Evolutionary conservation across 2,113 vertebrate genomes (phyloP), one percentile per base, ranked within the genome.

Genomic region (Gadus chalcogrammus): DNA sequence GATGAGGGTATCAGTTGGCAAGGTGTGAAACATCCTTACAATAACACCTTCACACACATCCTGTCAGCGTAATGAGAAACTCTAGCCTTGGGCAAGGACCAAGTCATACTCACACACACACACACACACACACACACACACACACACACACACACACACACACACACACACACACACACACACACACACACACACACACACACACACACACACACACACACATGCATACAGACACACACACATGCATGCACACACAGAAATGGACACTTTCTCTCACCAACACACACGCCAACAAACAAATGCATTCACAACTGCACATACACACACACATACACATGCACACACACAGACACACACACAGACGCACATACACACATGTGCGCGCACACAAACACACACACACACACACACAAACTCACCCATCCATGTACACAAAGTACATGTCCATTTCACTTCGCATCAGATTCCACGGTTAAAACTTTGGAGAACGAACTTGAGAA

Each of bases 31-130:
- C 58, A 68, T 75, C 81, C 70, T 66, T 42, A 77, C 24, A n/a
- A 87, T 86, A 87, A 76, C 87, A 76, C 79, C 52, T 84, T 79
- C 74, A 68, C 82, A 78, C 76, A 64, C 71, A 71, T 67, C 68
- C 73, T 84, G 84, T 76, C 78, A 80, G 48, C 55, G 20, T 68
- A 76, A 78, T 77, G 73, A 83, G 78, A 77, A 71, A 73, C 63
- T 61, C 24, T 58, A 75, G 79, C 64, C 67, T 15, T 2, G 5
- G 12, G 68, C 78, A 77, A 20, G 67, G 71, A 77, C 66, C 66
- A 12, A 35, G 35, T 62, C 17, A 60, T 64, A 56, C 65, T 7
- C 72, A 68, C 59, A 69, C 64, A 68, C 63, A 69, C n/a, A n/a
- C n/a, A n/a, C n/a, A n/a, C n/a, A n/a, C n/a, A 20, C 61, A 15